These are phyloP conservation scores for Anarhynchus alexandrinus DNA, from an alignment of 2,113 vertebrate species.

Conservation along the genomic window DNA sequence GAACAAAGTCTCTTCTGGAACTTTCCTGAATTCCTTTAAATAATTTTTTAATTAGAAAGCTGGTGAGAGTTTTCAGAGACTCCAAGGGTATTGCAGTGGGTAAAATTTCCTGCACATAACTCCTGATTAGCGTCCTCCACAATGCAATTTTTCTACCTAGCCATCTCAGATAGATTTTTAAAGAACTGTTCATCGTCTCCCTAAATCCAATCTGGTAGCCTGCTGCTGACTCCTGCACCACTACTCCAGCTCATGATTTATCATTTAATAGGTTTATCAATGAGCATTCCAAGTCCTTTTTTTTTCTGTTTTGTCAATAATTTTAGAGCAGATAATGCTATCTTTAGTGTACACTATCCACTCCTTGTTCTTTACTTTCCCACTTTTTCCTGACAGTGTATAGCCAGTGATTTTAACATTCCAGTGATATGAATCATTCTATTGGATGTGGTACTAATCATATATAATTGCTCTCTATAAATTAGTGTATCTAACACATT, in stretches of 20 bases:
- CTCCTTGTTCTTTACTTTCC: background rate
- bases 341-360: background rate
- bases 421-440: background rate
- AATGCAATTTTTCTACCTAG: background rate
- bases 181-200: background rate
- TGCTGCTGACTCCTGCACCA: background rate
- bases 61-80: background rate
- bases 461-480: slow-evolving; percentile 26
- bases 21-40: background rate
- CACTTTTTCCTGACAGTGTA: background rate
- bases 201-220: background rate
- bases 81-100: background rate
- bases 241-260: background rate
- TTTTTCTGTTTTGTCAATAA: background rate
- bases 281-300: background rate
- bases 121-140: background rate
- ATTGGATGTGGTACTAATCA: background rate
- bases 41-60: background rate
- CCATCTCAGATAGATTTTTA: background rate
- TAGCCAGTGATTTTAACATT: slow-evolving; percentile 14
- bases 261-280: background rate
- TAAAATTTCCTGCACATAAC: background rate
- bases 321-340: background rate
- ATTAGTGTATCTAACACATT: slow-evolving; percentile 4
- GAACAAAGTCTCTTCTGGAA: background rate